Conservation (phyloP, 2,888 invertebrate species). For the Cecidostiba fungosa region DNA sequence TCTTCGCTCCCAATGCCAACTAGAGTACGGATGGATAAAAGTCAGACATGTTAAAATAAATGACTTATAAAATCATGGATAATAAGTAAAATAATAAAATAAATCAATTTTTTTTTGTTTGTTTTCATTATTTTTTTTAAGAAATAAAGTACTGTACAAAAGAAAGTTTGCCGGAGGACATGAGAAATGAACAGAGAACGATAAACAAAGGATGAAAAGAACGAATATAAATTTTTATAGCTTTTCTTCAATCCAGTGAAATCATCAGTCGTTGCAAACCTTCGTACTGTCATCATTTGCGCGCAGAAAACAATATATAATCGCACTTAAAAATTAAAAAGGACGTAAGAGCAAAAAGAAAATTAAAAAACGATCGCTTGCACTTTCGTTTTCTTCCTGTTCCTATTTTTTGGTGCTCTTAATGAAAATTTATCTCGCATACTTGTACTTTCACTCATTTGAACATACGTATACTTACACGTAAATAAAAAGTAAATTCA, state of each 20-base stretch:
- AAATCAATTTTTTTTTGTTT: not conserved
- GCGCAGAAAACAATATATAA: slow-evolving; percentile 36
- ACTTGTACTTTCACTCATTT: slow-evolving; percentile 40
- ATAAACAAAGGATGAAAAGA: slow-evolving; percentile 57
- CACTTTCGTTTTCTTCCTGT: slow-evolving; percentile 34
- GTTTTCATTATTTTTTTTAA: slow-evolving; percentile 51
- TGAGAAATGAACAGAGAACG: slow-evolving; percentile 54
- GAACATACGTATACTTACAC: slow-evolving; percentile 51
- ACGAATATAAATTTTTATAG: slow-evolving; percentile 50
- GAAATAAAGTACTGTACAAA: slow-evolving; percentile 64
- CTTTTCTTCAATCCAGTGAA: slow-evolving; percentile 42
- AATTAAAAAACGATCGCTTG: slow-evolving; percentile 22
- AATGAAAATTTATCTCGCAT: slow-evolving; percentile 52
- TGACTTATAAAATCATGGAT: slow-evolving; percentile 16
- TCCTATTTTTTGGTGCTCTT: slow-evolving; percentile 30
- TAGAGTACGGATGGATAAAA: too few species aligned
- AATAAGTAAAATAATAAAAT: slow-evolving; percentile 36
- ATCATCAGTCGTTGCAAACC: slow-evolving; percentile 46
- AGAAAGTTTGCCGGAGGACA: slow-evolving; percentile 60
- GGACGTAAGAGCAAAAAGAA: slow-evolving; percentile 39
- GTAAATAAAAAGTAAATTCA: slow-evolving; percentile 69
- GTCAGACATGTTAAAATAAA: not conserved
- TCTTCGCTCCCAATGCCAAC: too few species aligned
- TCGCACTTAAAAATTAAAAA: slow-evolving; percentile 49
- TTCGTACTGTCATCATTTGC: slow-evolving; percentile 45